Percentiles rank a stretch among this genome's conserved stretches.
Evolutionary conservation across 2,888 invertebrate species (phyloP).

Genomic region (Podabrus alpinus): DNA sequence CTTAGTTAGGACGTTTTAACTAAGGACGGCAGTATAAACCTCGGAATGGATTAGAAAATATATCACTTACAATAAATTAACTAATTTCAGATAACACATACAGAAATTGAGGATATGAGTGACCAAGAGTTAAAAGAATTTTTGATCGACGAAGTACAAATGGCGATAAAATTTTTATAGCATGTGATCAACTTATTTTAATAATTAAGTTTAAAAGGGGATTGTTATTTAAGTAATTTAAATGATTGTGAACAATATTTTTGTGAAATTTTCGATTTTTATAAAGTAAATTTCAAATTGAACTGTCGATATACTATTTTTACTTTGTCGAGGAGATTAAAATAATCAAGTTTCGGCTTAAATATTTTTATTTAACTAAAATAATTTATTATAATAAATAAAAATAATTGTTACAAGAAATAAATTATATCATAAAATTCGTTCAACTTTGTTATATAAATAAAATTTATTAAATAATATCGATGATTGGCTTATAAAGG

Average conservation of each 20-base stretch:
- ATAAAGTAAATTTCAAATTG: not conserved
- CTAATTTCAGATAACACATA: conserved; percentile 35
- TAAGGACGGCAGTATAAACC: no score
- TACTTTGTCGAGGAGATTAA: not conserved
- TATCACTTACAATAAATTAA: not conserved
- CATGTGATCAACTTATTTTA: conserved; percentile 42
- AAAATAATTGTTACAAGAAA: not conserved
- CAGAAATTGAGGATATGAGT: conserved; percentile 41
- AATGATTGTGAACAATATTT: conserved; percentile 3
- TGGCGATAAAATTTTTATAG: not conserved
- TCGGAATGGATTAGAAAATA: no score
- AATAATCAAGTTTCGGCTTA: not conserved
- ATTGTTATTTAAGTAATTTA: conserved; percentile 8
- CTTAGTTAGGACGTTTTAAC: no score
- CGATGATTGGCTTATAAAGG: not conserved
- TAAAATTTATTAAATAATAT: not conserved
- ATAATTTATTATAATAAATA: no score
- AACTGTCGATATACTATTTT: not conserved
- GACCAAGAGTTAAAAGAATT: conserved; percentile 43
- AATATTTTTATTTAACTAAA: not conserved
- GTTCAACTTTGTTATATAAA: not conserved
- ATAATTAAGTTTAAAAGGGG: conserved; percentile 26
- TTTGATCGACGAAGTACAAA: conserved; percentile 43
- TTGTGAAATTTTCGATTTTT: not conserved
- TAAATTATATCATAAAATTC: not conserved